These are phyloP conservation scores for Lasaia peninsularis DNA, from an alignment of 1,140 invertebrate species.

Conservation along the genomic window DNA sequence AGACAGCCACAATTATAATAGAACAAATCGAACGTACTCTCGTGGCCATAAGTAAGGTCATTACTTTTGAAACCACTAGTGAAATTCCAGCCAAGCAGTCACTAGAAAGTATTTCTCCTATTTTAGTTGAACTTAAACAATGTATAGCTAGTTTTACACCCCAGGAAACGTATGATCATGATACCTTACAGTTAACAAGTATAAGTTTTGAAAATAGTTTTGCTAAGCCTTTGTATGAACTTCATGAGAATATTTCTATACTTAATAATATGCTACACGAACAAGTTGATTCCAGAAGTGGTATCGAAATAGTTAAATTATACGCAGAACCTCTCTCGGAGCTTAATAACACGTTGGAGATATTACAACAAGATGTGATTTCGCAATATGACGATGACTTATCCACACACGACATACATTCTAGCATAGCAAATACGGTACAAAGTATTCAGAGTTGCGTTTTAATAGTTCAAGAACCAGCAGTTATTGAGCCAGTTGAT, in stretches of 20 bases:
- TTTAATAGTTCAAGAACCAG: constrained; percentile 72
- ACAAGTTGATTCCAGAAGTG: constrained; percentile 56
- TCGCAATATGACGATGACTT: constrained; percentile 58
- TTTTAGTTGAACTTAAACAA: constrained; percentile 55
- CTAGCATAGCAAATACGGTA: constrained; percentile 71
- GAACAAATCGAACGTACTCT: constrained; percentile 55
- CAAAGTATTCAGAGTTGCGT: constrained; percentile 77
- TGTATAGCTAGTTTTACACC: constrained; percentile 39
- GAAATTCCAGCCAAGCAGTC: constrained; percentile 34
- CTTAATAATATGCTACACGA: constrained; percentile 57
- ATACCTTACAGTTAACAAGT: constrained; percentile 60
- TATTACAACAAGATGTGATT: constrained; percentile 69
- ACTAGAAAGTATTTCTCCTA: constrained; percentile 48
- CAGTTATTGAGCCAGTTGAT: constrained; percentile 58
- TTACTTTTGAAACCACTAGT: constrained; percentile 36
- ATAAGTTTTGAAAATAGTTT: constrained; percentile 43
- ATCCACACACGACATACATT: constrained; percentile 34
- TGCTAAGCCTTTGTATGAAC: constrained; percentile 55
- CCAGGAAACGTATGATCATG: constrained; percentile 34
- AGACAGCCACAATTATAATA: constrained; percentile 39
- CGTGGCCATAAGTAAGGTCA: constrained; percentile 42
- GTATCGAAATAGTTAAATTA: constrained; percentile 60
- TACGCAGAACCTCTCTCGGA: constrained; percentile 76
- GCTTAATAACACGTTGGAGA: constrained; percentile 66
- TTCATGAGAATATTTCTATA: constrained; percentile 54